Evolutionary conservation across 2,888 invertebrate genomes (phyloP), one percentile per base, ranked within the genome.

Genomic region (Geotrupes spiniger): DNA sequence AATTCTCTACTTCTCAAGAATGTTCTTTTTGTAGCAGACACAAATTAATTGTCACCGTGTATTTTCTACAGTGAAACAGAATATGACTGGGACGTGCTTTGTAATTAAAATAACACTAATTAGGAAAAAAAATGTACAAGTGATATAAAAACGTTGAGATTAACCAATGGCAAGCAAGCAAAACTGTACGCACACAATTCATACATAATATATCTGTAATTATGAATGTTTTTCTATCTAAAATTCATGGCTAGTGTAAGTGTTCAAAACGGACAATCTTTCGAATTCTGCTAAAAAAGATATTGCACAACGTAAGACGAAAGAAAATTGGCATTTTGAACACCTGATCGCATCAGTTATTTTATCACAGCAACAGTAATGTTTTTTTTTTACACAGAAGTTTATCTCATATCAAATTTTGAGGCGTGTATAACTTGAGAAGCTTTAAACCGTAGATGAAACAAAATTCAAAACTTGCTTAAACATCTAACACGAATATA

Each of bases 361-460:
- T 54, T 58, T 71, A 71, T 71, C 70, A 71, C 71, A 71, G 71
- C 69, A 71, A 69, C 67, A 70, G 68, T 71, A 68, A 54, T 47
- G 50, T 65, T 65, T 60, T n/a, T n/a, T n/a, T n/a, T n/a, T 65
- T 64, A 58, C 63, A 60, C 60, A 61, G 61, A 63, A 57, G 59
- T 61, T 56, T 54, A 44, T 55, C 56, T 58, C 47, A 53, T 60
- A 57, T 58, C 57, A 59, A 57, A 62, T 53, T 58, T 52, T 57
- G 58, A 58, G 58, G 57, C 59, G 54, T 58, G 25, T 43, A 16
- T 36, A 36, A 36, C 26, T 36, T 36, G 27, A 40, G 27, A 27
- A 11, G 12, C 26, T 2, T 25, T n/a, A 25, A n/a, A n/a, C n/a
- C n/a, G n/a, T n/a, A n/a, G n/a, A n/a, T n/a, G 12, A 25, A 31